These are phyloP conservation scores for Rhagoletis zephyria DNA, from an alignment of 1,140 invertebrate species.

Conservation along the genomic window DNA sequence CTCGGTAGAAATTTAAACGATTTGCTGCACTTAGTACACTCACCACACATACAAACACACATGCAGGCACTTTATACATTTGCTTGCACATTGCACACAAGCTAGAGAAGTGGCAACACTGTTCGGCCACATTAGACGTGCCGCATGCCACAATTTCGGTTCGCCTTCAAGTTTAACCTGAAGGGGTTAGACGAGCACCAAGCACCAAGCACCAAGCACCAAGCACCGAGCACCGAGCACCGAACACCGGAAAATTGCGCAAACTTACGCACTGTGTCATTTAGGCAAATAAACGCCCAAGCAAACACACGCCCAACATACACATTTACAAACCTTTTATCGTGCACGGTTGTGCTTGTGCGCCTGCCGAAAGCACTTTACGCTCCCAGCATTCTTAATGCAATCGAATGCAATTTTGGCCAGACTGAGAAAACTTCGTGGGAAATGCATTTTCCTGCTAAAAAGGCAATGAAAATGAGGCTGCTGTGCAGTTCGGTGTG, in stretches of 20 bases:
- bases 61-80: neutral
- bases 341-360: neutral
- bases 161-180: constrained; percentile 42
- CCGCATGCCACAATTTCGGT: constrained; percentile 51
- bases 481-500: neutral
- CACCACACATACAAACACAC: neutral
- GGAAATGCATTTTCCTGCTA: constrained; percentile 16
- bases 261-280: neutral
- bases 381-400: constrained; percentile 39
- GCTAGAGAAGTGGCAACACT: constrained; percentile 33
- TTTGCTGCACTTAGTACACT: constrained; percentile 53
- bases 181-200: constrained; percentile 5
- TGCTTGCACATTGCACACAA: neutral
- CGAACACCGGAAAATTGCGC: constrained; percentile 14
- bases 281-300: too few relatives aligned
- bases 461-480: constrained; percentile 33
- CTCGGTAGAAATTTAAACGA: constrained; percentile 55
- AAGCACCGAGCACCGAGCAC: neutral
- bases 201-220: too few relatives aligned
- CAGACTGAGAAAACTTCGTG: constrained; percentile 42
- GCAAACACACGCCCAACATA: neutral
- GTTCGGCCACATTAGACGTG: constrained; percentile 51
- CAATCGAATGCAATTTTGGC: constrained; percentile 43
- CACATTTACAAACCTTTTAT: neutral
- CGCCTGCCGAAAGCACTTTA: constrained; percentile 10